These are phyloP conservation scores for Drosophila ezoana DNA, from an alignment of 2,888 invertebrate species.

Conservation along the genomic window DNA sequence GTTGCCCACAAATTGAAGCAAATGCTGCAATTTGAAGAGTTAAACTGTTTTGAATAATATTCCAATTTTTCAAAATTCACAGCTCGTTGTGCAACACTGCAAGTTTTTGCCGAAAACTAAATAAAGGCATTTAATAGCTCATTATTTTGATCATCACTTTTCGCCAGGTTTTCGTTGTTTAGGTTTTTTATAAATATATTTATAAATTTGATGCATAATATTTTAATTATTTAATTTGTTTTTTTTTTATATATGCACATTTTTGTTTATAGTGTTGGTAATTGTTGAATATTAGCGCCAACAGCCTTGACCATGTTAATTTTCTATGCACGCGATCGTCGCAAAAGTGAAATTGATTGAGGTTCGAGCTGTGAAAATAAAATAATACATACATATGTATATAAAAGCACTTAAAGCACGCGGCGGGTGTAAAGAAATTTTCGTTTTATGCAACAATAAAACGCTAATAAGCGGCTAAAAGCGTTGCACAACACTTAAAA, in stretches of 20 bases:
- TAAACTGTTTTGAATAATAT: not conserved
- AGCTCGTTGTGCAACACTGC: constrained; percentile 11
- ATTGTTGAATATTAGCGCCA: constrained; percentile 46
- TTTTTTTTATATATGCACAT: constrained; percentile 32
- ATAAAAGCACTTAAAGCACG: constrained; percentile 29
- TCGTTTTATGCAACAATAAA: constrained; percentile 34
- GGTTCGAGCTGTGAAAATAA: constrained; percentile 37
- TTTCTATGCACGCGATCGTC: constrained; percentile 47
- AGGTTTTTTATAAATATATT: constrained; percentile 8
- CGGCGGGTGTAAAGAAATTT: constrained; percentile 17
- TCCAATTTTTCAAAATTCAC: constrained; percentile 3
- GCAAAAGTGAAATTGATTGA: constrained; percentile 62
- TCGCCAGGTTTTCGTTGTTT: constrained; percentile 2
- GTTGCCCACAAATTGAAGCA: not conserved
- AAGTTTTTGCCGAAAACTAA: not conserved
- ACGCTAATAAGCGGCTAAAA: constrained; percentile 38
- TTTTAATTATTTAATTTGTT: constrained; percentile 66
- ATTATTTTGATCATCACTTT: constrained; percentile 23
- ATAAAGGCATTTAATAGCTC: constrained; percentile 18
- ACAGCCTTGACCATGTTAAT: constrained; percentile 73
- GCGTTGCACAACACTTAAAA: constrained; percentile 27
- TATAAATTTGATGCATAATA: constrained; percentile 40
- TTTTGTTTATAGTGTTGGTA: constrained; percentile 42
- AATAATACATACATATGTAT: not conserved
- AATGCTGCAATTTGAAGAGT: not conserved